Base-by-base conservation (phyloP, 2,888 invertebrate species). In the Falcaria lacertinaria region DNA sequence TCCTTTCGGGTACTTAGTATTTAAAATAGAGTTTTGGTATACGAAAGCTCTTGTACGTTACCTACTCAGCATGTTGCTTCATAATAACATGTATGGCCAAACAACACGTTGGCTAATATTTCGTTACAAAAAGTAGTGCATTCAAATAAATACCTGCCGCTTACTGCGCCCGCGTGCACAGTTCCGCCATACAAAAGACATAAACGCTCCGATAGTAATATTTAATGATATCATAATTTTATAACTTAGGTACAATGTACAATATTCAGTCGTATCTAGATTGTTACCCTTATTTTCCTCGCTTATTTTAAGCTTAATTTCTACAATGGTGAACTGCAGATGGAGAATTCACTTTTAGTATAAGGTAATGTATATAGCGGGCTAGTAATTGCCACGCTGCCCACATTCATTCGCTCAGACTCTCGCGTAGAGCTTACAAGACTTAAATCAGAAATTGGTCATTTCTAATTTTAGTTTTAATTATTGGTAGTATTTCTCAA, bases 341-440 rank as follows among this genome's bases (percentile, higher is more conserved):
- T 42, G 38, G 40, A 50, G 47, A 52, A 48, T 48, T 44, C 47
- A 47, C 45, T 35, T 19, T 47, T 42, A 50, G 37, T 49, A 50
- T 44, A 62, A 50, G 52, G 50, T 44, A 56, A 52, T 49, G 48
- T 59, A 34, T 40, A 54, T 3, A 25, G 37, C 16, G 15, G 15
- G 16, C 33, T 41, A 48, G 51, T 41, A 44, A 52, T 53, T 56
- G 48, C 58, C 48, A 44, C 54, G 52, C 44, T 54, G 48, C 64
- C 57, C 49, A 61, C 61, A 42, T 42, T 48, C 44, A 49, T 44
- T 50, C 39, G 47, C 43, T 46, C 45, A 19, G 44, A 39, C 42
- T 50, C 46, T 52, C 52, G 50, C 45, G 53, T 48, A 37, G 22
- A 25, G 15, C 28, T 28, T 28, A 28, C 3, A 11, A 11, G 3